phyloP scores from a whole-genome alignment of 2,797 vertebrate species.

The Merluccius polli region DNA sequence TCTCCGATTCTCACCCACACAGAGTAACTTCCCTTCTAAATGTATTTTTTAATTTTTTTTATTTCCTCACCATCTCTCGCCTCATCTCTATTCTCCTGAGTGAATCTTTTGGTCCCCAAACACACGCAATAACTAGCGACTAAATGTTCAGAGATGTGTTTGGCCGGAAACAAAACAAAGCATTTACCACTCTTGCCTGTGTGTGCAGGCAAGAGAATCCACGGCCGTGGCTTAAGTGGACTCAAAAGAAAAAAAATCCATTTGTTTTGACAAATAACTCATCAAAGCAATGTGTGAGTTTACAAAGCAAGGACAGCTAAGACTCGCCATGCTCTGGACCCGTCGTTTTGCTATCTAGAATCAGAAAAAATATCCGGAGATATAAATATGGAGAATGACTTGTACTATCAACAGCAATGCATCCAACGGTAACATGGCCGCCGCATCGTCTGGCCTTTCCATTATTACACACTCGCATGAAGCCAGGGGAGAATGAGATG shows the following conservation, averaged over 20 bases:
- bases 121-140: background rate
- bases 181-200: background rate
- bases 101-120: background rate
- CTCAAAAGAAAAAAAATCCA: background rate
- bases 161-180: background rate
- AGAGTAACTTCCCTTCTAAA: constrained; percentile 33
- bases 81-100: background rate
- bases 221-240: background rate
- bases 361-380: background rate
- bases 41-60: constrained; percentile 45
- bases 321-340: background rate
- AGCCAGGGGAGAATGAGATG: background rate
- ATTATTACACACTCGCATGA: background rate
- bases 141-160: background rate
- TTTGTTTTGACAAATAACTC: background rate
- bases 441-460: background rate
- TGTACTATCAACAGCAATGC: background rate
- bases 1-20: background rate
- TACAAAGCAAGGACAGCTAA: background rate
- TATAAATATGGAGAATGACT: background rate
- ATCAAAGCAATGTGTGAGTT: background rate
- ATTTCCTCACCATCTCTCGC: constrained; percentile 20
- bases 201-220: background rate
- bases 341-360: no score
- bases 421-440: background rate